Percentiles rank a stretch among this genome's conserved stretches.
phyloP scores from a whole-genome alignment of 2,888 invertebrate species.

The Thymelicus lineola region DNA sequence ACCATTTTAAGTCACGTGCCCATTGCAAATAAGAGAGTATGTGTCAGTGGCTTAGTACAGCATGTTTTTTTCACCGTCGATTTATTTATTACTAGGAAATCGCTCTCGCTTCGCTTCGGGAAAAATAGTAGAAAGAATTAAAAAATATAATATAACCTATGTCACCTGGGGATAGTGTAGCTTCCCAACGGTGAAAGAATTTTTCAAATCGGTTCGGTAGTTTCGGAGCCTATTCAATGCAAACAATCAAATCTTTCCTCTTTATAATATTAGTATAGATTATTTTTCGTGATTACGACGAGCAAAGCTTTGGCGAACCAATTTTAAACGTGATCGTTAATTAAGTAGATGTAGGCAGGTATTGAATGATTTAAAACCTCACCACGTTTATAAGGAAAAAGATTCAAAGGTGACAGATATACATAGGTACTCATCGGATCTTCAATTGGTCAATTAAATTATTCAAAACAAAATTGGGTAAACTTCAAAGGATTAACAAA shows the following conservation, averaged over 20 bases:
- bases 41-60: slow-evolving; percentile 20
- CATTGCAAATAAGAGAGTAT: slow-evolving; percentile 58
- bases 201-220: too few relatives aligned
- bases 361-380: not conserved
- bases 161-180: too few relatives aligned
- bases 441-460: not conserved
- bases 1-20: slow-evolving; percentile 78
- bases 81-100: not conserved
- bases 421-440: too few relatives aligned
- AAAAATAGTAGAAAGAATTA: too few relatives aligned
- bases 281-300: not conserved
- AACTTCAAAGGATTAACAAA: too few relatives aligned
- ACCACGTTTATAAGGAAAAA: not conserved
- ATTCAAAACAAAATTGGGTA: not conserved
- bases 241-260: too few relatives aligned
- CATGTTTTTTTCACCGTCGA: slow-evolving; percentile 4
- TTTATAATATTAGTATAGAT: too few relatives aligned
- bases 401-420: not conserved
- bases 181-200: too few relatives aligned
- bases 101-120: too few relatives aligned
- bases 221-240: too few relatives aligned
- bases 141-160: too few relatives aligned
- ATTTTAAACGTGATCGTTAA: not conserved
- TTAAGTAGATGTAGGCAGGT: not conserved
- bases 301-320: not conserved